A percentile compares a stretch with the other conserved stretches of the same genome.
Evolutionary conservation across 2,113 vertebrate species (phyloP).

Genomic region (Hippopotamus amphibius): DNA sequence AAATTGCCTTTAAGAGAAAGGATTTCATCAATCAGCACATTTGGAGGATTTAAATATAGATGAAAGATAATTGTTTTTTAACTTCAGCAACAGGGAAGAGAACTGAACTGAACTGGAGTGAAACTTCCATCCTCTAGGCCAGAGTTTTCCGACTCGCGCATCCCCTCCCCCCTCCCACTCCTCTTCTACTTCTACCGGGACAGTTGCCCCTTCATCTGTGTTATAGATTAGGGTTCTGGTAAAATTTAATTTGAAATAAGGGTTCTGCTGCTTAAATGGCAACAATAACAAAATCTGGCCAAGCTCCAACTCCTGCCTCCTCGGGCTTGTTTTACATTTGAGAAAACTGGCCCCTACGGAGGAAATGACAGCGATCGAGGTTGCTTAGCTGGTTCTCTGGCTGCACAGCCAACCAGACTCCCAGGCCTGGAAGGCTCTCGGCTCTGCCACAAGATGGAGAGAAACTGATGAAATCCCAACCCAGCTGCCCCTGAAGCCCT

Average conservation of each 20-base stretch:
- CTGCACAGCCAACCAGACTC: neutral
- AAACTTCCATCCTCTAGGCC: neutral
- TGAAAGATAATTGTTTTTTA: slow-evolving; percentile 34
- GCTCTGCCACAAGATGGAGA: neutral
- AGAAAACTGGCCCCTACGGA: neutral
- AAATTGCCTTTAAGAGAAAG: slow-evolving; percentile 65
- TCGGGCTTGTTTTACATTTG: neutral
- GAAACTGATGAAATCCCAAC: neutral
- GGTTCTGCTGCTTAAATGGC: neutral
- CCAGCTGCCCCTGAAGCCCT: neutral
- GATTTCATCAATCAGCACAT: slow-evolving; percentile 62
- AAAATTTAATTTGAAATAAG: neutral
- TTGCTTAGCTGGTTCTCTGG: neutral
- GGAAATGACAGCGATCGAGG: neutral
- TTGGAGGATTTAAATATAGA: slow-evolving; percentile 70
- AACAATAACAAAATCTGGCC: neutral
- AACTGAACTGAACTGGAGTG: neutral
- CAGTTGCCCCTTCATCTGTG: neutral
- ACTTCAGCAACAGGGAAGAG: neutral
- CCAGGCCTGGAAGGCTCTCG: neutral
- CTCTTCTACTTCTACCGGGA: neutral
- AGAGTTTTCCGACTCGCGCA: neutral
- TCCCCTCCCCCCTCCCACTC: too few relatives aligned
- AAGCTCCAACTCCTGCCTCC: neutral
- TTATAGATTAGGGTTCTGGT: neutral